Conservation (phyloP, 2,888 invertebrate genomes). For the Anorthoa munda region DNA sequence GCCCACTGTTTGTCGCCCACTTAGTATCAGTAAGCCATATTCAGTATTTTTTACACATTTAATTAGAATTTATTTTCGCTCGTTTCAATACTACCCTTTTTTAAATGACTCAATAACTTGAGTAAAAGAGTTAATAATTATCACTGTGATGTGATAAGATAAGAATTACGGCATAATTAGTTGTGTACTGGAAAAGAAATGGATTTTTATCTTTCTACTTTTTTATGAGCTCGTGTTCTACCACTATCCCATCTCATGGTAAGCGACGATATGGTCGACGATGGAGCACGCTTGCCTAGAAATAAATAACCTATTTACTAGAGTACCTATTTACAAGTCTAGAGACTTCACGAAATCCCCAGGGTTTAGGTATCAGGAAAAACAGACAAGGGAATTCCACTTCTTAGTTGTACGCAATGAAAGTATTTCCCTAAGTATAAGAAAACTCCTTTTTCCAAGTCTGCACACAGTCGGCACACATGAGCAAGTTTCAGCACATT, state of each 20-base stretch:
- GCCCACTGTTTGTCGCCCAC: no score
- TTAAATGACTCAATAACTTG: not conserved
- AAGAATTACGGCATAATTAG: not conserved
- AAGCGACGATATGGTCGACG: not conserved
- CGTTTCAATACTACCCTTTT: no score
- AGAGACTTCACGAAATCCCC: no score
- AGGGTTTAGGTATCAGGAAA: not conserved
- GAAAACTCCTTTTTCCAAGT: not conserved
- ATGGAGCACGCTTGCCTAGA: not conserved
- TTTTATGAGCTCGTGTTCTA: no score
- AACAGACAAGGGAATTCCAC: not conserved
- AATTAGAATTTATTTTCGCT: no score
- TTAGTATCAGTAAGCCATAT: no score
- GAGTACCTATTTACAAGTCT: no score
- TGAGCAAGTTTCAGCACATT: slow-evolving; percentile 2
- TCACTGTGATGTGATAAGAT: not conserved
- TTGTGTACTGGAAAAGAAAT: not conserved
- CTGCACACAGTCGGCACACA: no score
- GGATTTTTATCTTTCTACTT: no score
- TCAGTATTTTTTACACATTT: no score
- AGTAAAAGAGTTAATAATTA: not conserved
- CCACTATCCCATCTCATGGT: not conserved
- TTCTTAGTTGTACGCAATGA: not conserved
- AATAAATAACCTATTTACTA: no score
- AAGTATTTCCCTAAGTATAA: not conserved